Evolutionary conservation across 37 sponge, comb jelly and placozoan species (phyloP).

Genomic region (Bolinopsis microptera): DNA sequence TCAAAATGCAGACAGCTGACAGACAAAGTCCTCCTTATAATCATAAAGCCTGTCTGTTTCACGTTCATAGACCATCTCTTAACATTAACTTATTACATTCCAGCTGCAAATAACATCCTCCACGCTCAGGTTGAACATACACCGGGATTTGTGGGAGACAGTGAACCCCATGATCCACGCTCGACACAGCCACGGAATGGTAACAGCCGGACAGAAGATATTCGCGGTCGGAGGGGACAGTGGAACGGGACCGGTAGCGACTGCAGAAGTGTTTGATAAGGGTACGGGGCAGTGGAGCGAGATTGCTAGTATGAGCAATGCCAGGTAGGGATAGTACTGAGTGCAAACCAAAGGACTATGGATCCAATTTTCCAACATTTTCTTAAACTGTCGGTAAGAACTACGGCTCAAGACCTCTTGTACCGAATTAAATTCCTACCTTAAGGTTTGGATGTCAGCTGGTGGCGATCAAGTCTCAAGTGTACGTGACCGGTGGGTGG

Average conservation of each 20-base stretch:
- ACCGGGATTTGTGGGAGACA: not conserved
- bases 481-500: constrained; percentile 48
- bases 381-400: too few relatives aligned
- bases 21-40: too few relatives aligned
- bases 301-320: constrained; percentile 1
- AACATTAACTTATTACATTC: too few relatives aligned
- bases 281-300: not conserved
- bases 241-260: not conserved
- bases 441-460: constrained; percentile 47
- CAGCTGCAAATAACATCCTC: too few relatives aligned
- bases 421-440: too few relatives aligned
- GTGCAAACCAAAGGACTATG: too few relatives aligned
- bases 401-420: too few relatives aligned
- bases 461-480: not conserved
- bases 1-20: too few relatives aligned
- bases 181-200: constrained; percentile 35
- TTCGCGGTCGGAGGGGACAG: constrained; percentile 17
- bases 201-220: constrained; percentile 12
- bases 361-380: too few relatives aligned
- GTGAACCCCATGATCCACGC: not conserved
- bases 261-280: not conserved
- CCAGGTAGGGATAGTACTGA: constrained; percentile 41
- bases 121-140: constrained; percentile 31
- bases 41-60: too few relatives aligned
- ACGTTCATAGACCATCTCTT: too few relatives aligned